A percentile compares a stretch with the other conserved stretches of the same genome.
Conservation (phyloP, 2,797 vertebrate genomes). For the Ficedula albicollis region DNA sequence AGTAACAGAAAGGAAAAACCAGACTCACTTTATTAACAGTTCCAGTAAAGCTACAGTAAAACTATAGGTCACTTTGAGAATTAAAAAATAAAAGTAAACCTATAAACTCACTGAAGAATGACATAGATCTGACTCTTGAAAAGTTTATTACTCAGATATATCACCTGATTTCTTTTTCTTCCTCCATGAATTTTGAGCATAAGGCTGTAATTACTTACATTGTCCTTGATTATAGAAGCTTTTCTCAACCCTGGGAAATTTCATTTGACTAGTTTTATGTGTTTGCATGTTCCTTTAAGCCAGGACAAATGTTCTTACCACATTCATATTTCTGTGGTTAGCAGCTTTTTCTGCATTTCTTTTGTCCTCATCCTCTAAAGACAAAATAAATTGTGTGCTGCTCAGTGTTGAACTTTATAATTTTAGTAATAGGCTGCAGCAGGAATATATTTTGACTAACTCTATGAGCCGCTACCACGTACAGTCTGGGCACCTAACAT, state of each 20-base stretch:
- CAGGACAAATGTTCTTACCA: constrained; percentile 19
- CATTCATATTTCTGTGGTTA: constrained; percentile 6
- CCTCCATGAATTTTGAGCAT: background rate
- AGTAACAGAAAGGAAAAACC: background rate
- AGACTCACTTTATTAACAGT: background rate
- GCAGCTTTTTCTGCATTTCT: constrained; percentile 12
- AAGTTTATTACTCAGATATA: background rate
- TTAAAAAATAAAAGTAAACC: background rate
- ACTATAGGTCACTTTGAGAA: background rate
- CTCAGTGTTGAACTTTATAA: constrained; percentile 19
- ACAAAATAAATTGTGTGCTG: constrained; percentile 50
- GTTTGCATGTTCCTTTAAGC: background rate
- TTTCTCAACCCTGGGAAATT: constrained; percentile 20
- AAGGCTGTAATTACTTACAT: background rate
- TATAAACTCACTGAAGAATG: background rate
- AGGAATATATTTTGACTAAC: constrained; percentile 59
- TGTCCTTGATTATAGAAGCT: background rate
- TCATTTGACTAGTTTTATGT: constrained; percentile 11
- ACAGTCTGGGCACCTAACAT: background rate
- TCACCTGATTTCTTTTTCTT: background rate
- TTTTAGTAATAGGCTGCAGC: background rate
- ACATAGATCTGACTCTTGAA: background rate
- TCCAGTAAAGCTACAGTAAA: background rate
- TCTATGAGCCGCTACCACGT: background rate
- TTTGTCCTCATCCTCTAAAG: constrained; percentile 35